phyloP scores from a whole-genome alignment of 2,797 vertebrate species.

The Amblyraja radiata region DNA sequence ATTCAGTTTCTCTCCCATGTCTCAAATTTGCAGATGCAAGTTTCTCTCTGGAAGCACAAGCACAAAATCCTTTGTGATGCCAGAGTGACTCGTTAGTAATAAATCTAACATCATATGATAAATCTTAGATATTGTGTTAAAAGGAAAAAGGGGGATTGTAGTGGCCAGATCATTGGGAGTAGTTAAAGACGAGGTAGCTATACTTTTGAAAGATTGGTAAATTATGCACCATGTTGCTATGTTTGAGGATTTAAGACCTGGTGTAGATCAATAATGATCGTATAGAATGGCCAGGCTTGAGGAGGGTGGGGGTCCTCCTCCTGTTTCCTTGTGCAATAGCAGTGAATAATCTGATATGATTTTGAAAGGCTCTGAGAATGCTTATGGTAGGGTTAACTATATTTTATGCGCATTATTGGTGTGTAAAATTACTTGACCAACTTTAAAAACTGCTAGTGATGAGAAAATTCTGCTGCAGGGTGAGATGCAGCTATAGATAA shows the following conservation, averaged over 20 bases:
- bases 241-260: no score
- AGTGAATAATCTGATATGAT: not conserved
- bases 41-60: not conserved
- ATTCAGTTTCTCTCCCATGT: not conserved
- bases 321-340: not conserved
- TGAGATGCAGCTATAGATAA: not conserved
- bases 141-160: not conserved
- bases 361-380: not conserved
- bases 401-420: not conserved
- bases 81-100: no score
- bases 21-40: not conserved
- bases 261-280: no score
- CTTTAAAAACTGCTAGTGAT: not conserved
- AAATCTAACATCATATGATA: no score
- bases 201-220: no score
- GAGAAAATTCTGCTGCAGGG: not conserved
- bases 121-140: not conserved
- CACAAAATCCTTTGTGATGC: not conserved
- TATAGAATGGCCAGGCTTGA: no score
- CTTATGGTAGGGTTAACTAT: not conserved
- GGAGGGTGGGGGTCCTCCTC: no score
- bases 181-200: no score
- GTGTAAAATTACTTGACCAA: not conserved
- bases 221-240: no score
- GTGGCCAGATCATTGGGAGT: no score